These are phyloP conservation scores for Notiomystis cincta DNA, from an alignment of 2,113 vertebrate genomes.

Conservation along the genomic window DNA sequence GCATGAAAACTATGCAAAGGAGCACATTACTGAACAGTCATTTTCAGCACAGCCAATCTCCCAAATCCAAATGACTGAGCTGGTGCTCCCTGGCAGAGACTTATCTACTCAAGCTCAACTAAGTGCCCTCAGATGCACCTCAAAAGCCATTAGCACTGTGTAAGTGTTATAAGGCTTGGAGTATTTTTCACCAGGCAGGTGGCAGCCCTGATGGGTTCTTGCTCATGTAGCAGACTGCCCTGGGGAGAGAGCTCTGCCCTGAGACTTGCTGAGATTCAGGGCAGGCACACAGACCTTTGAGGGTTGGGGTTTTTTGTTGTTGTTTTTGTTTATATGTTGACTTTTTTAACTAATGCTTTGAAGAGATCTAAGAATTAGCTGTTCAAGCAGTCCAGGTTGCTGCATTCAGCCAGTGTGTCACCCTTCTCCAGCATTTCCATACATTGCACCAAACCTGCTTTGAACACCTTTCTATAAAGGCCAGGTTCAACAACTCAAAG, in stretches of 20 bases:
- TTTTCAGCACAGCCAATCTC: background rate
- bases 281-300: background rate
- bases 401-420: background rate
- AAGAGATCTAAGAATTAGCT: background rate
- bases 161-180: background rate
- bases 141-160: background rate
- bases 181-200: background rate
- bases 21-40: background rate
- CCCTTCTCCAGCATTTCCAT: background rate
- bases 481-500: background rate
- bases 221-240: background rate
- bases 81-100: background rate
- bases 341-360: background rate
- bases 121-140: background rate
- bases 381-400: background rate
- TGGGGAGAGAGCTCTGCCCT: background rate
- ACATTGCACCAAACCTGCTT: background rate
- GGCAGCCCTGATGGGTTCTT: background rate
- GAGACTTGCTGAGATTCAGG: background rate
- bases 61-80: background rate
- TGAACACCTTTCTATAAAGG: background rate
- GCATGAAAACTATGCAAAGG: background rate
- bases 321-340: background rate
- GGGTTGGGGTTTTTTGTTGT: fast-evolving
- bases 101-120: background rate